phyloP scores from a whole-genome alignment of 2,113 vertebrate genomes.

The Isichthys henryi region DNA sequence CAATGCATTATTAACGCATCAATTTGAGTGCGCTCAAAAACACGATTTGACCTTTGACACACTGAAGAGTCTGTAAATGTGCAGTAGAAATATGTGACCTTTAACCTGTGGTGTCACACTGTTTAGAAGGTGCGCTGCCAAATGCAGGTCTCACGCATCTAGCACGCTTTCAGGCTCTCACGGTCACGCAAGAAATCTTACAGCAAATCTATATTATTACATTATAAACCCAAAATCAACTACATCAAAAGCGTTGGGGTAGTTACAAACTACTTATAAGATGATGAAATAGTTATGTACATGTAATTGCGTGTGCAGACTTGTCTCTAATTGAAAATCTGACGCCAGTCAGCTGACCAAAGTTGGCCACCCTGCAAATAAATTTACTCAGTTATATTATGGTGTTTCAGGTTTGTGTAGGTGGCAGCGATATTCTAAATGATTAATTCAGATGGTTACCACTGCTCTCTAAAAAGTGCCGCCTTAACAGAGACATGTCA shows the following conservation, averaged over 20 bases:
- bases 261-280: too few species aligned
- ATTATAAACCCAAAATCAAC: too few species aligned
- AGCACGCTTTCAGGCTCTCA: too few species aligned
- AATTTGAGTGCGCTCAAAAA: not conserved
- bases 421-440: not conserved
- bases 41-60: slow-evolving; percentile 41
- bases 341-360: too few species aligned
- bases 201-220: too few species aligned
- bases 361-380: not conserved
- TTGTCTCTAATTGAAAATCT: too few species aligned
- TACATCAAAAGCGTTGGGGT: too few species aligned
- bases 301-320: too few species aligned
- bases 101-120: not conserved
- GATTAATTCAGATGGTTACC: not conserved
- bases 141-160: not conserved
- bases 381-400: not conserved
- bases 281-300: too few species aligned
- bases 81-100: not conserved
- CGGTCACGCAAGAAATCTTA: too few species aligned
- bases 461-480: not conserved
- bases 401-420: not conserved
- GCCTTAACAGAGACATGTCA: not conserved
- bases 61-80: slow-evolving; percentile 18
- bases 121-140: not conserved
- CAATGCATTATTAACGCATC: not conserved